Evolutionary conservation across 1,140 invertebrate genomes (phyloP).

Genomic region (Caenorhabditis latens): DNA sequence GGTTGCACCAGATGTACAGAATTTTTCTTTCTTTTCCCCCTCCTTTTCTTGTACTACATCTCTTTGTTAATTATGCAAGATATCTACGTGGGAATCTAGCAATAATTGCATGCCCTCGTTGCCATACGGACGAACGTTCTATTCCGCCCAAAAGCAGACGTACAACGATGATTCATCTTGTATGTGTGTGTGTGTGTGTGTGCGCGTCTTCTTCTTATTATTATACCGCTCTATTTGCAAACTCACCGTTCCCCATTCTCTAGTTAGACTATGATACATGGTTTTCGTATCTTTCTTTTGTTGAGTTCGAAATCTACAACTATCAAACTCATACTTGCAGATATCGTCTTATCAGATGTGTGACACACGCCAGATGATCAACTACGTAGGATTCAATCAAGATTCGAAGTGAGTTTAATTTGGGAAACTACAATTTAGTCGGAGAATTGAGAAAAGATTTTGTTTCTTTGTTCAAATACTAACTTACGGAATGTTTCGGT

Average conservation of each 20-base stretch:
- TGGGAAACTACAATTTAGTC: too few species aligned
- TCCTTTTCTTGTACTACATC: too few species aligned
- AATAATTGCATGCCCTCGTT: not conserved
- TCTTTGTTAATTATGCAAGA: too few species aligned
- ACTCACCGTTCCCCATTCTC: not conserved
- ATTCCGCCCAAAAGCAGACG: constrained; percentile 2
- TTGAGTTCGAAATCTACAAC: not conserved
- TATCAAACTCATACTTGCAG: not conserved
- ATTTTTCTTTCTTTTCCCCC: too few species aligned
- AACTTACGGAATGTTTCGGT: too few species aligned
- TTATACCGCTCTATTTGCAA: not conserved
- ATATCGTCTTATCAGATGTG: not conserved
- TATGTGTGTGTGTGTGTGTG: not conserved
- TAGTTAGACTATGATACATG: not conserved
- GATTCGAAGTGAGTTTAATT: constrained; percentile 60
- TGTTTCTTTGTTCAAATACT: too few species aligned
- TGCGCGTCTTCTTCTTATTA: not conserved
- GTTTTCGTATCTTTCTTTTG: not conserved
- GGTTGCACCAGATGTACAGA: too few species aligned
- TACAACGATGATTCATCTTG: constrained; percentile 6
- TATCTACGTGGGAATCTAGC: not conserved
- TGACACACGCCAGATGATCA: not conserved
- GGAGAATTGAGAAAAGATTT: not conserved
- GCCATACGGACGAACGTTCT: not conserved
- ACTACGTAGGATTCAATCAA: constrained; percentile 67